Evolutionary conservation across 2,113 vertebrate species (phyloP), one percentile per base, ranked within the genome.

Genomic region (Oxyruncus cristatus): DNA sequence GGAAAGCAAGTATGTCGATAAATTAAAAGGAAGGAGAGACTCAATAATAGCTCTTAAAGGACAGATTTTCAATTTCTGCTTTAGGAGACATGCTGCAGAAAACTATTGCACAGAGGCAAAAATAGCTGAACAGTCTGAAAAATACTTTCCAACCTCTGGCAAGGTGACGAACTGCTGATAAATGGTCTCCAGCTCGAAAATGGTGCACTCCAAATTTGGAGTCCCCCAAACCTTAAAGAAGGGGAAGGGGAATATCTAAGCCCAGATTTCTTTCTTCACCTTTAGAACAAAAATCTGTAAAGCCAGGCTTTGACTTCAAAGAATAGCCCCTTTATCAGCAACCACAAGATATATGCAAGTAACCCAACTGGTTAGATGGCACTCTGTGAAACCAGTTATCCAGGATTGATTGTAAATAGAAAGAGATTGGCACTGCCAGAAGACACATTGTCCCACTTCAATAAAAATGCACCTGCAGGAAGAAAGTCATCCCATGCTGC

Each of bases 31-130:
- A 70, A 89, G 24, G 14, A 72, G 9, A 12, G 72, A 67, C 68
- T 86, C 63, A 88, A 26, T 58, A 89, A 86, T 24, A 65, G 44
- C 49, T 88, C 44, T 52, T 49, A 84, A 85, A 88, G 46, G 23
- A 53, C 42, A 79, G 33, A 62, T 85, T 91, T 94, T 85, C 39
- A 83, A 9, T 70, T 92, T 96, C 74, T 89, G 46, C 78, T 92
- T 83, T 3, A 4, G 41, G 74, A 94, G 49, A 52, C 13, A 72
- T 41, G 33, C 20, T 50, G 23, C 49, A 84, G 65, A 77, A 78
- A 94, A 92, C 68, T 75, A 42, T 44, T 65, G 52, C 49, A 49
- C 15, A 73, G 80, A 49, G n/a, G 77, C 42, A 71, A 78, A 97
- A 82, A 83, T 52, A 88, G 41, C 70, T 77, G 59, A 92, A 92